Evolutionary conservation across 2,888 invertebrate genomes (phyloP).

Genomic region (Dasypolia templi): DNA sequence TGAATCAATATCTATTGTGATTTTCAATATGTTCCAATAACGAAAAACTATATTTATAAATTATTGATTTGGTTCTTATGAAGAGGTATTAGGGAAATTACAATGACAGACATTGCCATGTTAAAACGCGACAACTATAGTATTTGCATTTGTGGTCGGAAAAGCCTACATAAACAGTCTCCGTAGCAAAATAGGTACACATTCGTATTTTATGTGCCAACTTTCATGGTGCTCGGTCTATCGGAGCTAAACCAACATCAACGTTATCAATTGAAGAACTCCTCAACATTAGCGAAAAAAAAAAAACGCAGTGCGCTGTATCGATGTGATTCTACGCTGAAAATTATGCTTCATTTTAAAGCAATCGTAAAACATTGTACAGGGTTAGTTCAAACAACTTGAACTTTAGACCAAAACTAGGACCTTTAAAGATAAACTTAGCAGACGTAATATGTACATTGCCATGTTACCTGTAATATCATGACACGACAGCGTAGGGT

Average conservation of each 20-base stretch:
- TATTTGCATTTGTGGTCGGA: not conserved
- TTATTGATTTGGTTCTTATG: not conserved
- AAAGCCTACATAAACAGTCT: not conserved
- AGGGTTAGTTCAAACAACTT: not conserved
- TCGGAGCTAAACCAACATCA: not conserved
- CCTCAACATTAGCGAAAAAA: not conserved
- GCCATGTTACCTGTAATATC: constrained; percentile 1
- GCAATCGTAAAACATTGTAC: constrained; percentile 3
- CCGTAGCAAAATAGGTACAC: not conserved
- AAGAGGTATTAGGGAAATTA: not conserved
- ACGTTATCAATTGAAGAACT: not conserved
- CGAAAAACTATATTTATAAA: not conserved
- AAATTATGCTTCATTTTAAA: constrained; percentile 18
- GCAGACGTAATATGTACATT: constrained; percentile 32
- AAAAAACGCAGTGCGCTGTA: constrained; percentile 41
- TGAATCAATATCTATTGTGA: not conserved
- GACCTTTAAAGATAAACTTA: constrained; percentile 2
- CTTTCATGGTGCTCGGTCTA: not conserved
- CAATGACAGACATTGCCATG: not conserved
- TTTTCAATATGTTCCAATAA: not conserved
- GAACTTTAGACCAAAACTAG: constrained; percentile 11
- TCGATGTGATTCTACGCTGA: constrained; percentile 36
- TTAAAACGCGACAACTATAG: not conserved
- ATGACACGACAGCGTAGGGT: not conserved
- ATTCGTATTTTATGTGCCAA: not conserved